Base-by-base conservation (phyloP, 2,113 vertebrate genomes). In the Cryptomyrus ogoouensis region DNA sequence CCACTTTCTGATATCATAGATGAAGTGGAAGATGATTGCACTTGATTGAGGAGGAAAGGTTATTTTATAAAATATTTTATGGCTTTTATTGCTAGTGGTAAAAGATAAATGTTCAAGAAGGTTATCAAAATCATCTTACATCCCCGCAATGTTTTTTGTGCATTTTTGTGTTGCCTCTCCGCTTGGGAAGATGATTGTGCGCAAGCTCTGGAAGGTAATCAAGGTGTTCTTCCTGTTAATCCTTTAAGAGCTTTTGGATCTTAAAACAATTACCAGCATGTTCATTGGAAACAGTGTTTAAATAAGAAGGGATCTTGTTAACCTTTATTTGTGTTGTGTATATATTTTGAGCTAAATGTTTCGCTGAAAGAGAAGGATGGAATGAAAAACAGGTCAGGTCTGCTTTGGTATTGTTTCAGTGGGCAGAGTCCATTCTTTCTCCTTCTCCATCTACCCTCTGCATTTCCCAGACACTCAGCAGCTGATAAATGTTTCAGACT, bases 401-500 rank as follows among this genome's bases (percentile, higher is more conserved):
- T 80, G 44, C 27, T 15, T 8, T 50, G n/a, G 58, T 80, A 47
- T 80, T 74, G 66, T 66, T 47, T 13, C 21, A 80, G 44, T 49
- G 88, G 88, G 88, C 50, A 21, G 89, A 19, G 52, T 66, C 44
- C 47, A 35, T 88, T 42, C 27, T 27, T 83, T 46, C 50, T 62
- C 80, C 39, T 50, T 86, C 35, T 80, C 88, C 46, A 58, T 89
- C 31, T 2, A 5, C 83, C 1, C 80, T 5, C 42, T 39, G 15
- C 27, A 9, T 10, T 10, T 42, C 15, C 27, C 39, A 39, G 47
- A 12, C 47, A 35, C 8, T 62, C 39, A 7, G 27, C 66, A 49
- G 53, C 56, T 89, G 84, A 52, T 89, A 90, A 52, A 27, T 52
- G 52, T 39, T 52, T 47, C 50, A 9, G 87, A 49, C 62, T 86